Conservation (phyloP, 53 echinoderm and acorn worm genomes). For the Actinopyga echinites region DNA sequence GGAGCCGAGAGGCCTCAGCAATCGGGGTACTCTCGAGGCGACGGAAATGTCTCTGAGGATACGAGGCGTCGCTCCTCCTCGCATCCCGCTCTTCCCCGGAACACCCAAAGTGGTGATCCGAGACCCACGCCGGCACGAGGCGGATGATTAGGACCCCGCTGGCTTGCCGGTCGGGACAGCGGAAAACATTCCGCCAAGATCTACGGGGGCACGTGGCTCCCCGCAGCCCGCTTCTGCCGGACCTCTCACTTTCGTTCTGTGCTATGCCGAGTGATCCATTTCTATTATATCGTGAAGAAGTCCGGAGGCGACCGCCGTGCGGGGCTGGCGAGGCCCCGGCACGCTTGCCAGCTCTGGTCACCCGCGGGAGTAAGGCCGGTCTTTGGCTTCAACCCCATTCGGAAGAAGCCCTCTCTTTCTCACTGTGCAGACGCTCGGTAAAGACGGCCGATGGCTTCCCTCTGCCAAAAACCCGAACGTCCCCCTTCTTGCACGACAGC, state of each 20-base stretch:
- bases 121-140: too few relatives aligned
- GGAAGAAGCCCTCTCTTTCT: neutral
- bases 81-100: too few relatives aligned
- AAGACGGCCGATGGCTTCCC: neutral
- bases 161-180: neutral
- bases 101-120: too few relatives aligned
- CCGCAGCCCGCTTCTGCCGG: neutral
- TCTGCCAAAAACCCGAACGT: neutral
- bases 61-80: too few relatives aligned
- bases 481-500: neutral
- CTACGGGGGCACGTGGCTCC: neutral
- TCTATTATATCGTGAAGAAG: neutral
- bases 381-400: neutral
- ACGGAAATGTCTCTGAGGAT: too few relatives aligned
- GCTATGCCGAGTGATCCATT: neutral
- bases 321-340: too few relatives aligned
- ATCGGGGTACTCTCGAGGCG: too few relatives aligned
- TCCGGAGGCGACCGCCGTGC: neutral
- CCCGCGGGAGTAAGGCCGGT: neutral
- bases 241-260: neutral
- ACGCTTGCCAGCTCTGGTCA: neutral
- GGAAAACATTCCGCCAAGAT: neutral
- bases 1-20: too few relatives aligned
- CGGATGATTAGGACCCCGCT: neutral
- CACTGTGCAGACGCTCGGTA: neutral